Conservation (phyloP, 2,888 invertebrate species). For the Sclerodermus sp. region DNA sequence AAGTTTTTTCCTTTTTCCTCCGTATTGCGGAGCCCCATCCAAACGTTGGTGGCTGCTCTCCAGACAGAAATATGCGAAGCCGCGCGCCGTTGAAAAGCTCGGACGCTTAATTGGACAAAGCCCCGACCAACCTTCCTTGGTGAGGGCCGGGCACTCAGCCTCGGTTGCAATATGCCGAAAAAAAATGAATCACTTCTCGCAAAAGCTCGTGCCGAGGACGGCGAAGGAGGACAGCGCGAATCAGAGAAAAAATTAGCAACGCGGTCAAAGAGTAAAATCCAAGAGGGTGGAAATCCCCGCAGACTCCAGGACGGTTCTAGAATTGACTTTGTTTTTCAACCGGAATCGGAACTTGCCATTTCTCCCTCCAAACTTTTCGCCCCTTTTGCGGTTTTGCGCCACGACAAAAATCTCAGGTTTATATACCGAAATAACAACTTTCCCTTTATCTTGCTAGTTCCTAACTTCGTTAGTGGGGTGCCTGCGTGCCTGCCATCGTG, state of each 20-base stretch:
- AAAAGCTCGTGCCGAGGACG: slow-evolving; percentile 29
- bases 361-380: no score
- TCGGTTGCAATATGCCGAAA: slow-evolving; percentile 51
- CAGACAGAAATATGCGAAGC: slow-evolving; percentile 54
- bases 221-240: not conserved
- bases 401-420: no score
- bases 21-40: slow-evolving; percentile 27
- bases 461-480: not conserved
- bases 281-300: no score
- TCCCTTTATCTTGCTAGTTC: not conserved
- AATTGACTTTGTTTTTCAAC: no score
- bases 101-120: slow-evolving; percentile 58
- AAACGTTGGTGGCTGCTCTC: slow-evolving; percentile 35
- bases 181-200: slow-evolving; percentile 48
- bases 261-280: slow-evolving; percentile 27
- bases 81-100: slow-evolving; percentile 47
- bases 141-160: slow-evolving; percentile 41
- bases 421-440: no score
- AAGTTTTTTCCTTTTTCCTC: slow-evolving; percentile 43
- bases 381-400: no score
- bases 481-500: no score
- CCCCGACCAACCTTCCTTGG: slow-evolving; percentile 47
- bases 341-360: no score
- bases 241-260: slow-evolving; percentile 24
- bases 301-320: no score